Evolutionary conservation across 2,113 vertebrate species (phyloP), one percentile per base, ranked within the genome.

Genomic region (Malurus elegans): DNA sequence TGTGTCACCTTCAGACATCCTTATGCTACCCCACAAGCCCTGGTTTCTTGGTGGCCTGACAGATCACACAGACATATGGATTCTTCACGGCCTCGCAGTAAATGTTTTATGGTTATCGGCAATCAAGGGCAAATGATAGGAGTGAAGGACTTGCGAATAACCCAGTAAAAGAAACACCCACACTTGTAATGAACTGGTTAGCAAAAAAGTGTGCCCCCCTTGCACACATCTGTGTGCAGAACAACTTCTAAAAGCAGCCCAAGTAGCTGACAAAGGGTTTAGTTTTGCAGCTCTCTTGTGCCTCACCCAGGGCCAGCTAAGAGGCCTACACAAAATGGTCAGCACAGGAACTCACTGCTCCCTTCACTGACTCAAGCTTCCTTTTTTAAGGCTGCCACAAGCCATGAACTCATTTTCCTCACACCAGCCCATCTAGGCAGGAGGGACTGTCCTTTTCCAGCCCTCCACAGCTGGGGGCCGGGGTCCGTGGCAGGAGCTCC

Each of bases 1-100:
- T 97, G 98, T 98, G 98, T 99, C 98, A 99, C 99, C 99, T 99
- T 99, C 98, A 99, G 97, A 98, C 97, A 97, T 98, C 98, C 98
- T 98, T 98, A 97, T 97, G 97, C 93, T 97, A 97, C 97, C 97
- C 96, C 95, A 92, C 96, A 92, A 97, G 95, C 95, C 93, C 96
- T 98, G 97, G 98, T 97, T 97, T 98, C 98, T 98, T 98, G 98
- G 98, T 98, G 97, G 97, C 96, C 97, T 95, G 96, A 97, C 96
- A 96, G 97, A 97, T 98, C 98, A 98, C 97, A 97, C 8, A 86
- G 98, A 96, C 98, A 98, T 98, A 98, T 97, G 98, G 98, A 98
- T 97, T 97, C 96, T 98, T 98, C 97, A 98, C 96, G 97, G 98
- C 97, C 97, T 97, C 25, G 87, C 96, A 97, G 96, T 98, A 98